Conservation (phyloP, 2,888 invertebrate genomes). For the Drosophila buzzatii region DNA sequence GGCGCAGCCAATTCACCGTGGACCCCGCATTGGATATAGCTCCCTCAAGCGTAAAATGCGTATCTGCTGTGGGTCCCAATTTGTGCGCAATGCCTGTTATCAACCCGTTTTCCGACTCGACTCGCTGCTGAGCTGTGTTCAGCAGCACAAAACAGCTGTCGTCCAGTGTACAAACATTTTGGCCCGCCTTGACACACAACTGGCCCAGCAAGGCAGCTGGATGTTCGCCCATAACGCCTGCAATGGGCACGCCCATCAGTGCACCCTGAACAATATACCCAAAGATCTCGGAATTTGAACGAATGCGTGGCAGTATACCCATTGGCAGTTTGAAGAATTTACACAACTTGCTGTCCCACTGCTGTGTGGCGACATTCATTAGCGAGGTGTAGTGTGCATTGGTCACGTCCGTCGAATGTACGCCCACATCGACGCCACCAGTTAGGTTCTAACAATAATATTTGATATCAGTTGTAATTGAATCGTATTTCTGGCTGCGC, state of each 20-base stretch:
- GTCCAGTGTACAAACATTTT: conserved; percentile 97
- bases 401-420: conserved; percentile 97
- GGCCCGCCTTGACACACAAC: conserved; percentile 93
- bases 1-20: conserved; percentile 94
- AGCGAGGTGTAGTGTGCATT: conserved; percentile 98
- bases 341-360: conserved; percentile 95
- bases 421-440: conserved; percentile 87
- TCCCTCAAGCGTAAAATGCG: conserved; percentile 96
- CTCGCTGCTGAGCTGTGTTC: conserved; percentile 93
- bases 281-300: conserved; percentile 96
- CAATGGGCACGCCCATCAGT: conserved; percentile 92
- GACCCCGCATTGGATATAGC: conserved; percentile 94
- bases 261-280: conserved; percentile 91
- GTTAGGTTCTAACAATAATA: conserved; percentile 86
- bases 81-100: conserved; percentile 96
- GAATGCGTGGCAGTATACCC: conserved; percentile 94
- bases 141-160: conserved; percentile 98
- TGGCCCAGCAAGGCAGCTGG: conserved; percentile 97
- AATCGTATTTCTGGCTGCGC: too few species aligned
- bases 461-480: not conserved
- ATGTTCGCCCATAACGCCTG: conserved; percentile 97
- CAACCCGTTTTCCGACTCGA: conserved; percentile 94
- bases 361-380: conserved; percentile 94
- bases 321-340: conserved; percentile 95
- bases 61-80: conserved; percentile 90